phyloP scores from a whole-genome alignment of 2,113 vertebrate genomes.

The Nothoprocta perdicaria region DNA sequence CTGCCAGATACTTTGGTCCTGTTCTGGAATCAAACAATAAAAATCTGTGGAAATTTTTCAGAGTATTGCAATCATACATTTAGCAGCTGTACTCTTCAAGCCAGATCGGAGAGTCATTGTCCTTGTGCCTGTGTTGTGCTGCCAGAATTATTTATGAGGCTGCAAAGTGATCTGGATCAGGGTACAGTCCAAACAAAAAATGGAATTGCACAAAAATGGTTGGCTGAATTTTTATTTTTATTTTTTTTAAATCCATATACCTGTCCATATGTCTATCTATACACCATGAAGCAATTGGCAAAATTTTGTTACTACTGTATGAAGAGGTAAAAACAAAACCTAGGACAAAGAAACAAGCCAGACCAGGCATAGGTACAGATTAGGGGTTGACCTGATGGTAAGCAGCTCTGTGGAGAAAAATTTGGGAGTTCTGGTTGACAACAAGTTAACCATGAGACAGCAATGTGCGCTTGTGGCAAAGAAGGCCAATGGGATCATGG shows the following conservation, averaged over 20 bases:
- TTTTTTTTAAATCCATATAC: no score
- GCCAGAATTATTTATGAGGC: accelerated
- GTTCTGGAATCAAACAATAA: background rate
- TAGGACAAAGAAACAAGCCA: background rate
- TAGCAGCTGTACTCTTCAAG: background rate
- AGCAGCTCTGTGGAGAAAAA: no score
- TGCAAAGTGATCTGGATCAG: background rate
- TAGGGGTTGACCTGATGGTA: no score
- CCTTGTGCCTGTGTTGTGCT: accelerated
- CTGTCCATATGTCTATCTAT: no score
- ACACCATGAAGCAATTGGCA: accelerated
- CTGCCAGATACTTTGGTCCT: background rate
- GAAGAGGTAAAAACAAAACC: background rate
- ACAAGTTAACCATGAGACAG: no score
- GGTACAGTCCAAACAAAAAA: background rate
- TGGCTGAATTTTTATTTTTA: background rate
- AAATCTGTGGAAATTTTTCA: background rate
- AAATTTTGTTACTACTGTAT: background rate
- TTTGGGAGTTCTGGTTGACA: no score
- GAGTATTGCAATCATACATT: background rate
- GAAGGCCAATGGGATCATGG: no score
- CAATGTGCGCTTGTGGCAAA: no score
- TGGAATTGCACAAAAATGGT: background rate
- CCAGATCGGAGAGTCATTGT: background rate
- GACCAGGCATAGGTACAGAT: no score